Percentiles rank a stretch among this genome's conserved stretches.
These are phyloP conservation scores for Echinometra lucunter DNA, from an alignment of 53 echinoderm and acorn worm species.

Conservation along the genomic window DNA sequence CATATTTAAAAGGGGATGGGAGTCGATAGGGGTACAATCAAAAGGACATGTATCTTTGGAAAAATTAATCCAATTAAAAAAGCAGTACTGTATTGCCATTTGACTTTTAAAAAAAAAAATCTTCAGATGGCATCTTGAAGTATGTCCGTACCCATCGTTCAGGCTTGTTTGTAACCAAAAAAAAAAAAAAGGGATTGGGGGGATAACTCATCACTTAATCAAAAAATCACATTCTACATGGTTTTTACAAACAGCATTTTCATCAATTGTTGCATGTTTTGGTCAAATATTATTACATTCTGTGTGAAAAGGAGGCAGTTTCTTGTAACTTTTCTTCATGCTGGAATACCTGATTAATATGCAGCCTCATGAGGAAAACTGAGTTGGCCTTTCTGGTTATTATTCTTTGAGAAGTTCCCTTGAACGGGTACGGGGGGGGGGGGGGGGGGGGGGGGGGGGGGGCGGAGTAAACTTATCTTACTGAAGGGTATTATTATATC, in stretches of 20 bases:
- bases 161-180: too few species aligned
- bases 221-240: too few species aligned
- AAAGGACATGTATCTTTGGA: background rate
- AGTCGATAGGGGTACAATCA: background rate
- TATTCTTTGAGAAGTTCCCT: too few species aligned
- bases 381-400: background rate
- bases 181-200: too few species aligned
- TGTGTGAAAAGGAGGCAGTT: background rate
- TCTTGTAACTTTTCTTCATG: background rate
- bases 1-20: background rate
- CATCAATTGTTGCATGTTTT: background rate
- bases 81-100: background rate
- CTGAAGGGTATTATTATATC: background rate
- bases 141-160: too few species aligned
- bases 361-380: background rate
- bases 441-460: too few species aligned
- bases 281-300: background rate
- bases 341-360: background rate
- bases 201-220: too few species aligned
- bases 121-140: too few species aligned
- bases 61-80: background rate
- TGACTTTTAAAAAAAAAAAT: background rate
- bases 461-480: background rate
- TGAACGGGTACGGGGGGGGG: too few species aligned
- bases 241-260: too few species aligned